phyloP scores from a whole-genome alignment of 2,797 vertebrate genomes.

The Epinephelus malabaricus region DNA sequence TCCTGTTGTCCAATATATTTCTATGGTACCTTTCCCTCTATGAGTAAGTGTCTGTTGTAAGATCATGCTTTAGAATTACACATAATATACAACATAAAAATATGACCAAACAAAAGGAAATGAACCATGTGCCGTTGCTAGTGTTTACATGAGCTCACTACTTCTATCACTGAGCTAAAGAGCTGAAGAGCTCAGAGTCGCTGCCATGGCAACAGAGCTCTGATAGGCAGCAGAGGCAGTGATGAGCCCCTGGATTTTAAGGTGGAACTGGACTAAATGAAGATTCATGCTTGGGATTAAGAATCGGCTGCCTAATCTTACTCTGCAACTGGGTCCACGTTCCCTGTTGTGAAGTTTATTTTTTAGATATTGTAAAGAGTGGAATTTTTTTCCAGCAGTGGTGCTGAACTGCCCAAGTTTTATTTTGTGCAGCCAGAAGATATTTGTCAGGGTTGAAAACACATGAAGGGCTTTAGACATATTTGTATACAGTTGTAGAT shows the following conservation, averaged over 20 bases:
- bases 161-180: conserved; percentile 42
- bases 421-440: no score
- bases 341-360: conserved; percentile 9
- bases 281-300: conserved; percentile 31
- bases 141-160: conserved; percentile 37
- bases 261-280: conserved; percentile 38
- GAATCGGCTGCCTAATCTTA: background rate
- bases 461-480: no score
- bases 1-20: no score
- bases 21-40: background rate
- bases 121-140: conserved; percentile 5
- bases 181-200: conserved; percentile 48
- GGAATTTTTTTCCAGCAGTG: no score
- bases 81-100: background rate
- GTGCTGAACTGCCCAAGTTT: no score
- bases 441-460: no score
- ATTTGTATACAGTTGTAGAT: no score
- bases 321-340: background rate
- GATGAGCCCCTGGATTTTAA: conserved; percentile 46
- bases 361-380: no score
- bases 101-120: background rate
- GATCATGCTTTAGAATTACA: background rate
- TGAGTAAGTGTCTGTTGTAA: background rate
- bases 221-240: conserved; percentile 39
- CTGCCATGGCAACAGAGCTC: conserved; percentile 68